These are phyloP conservation scores for Sinocyclocheilus grahami DNA, from an alignment of 2,113 vertebrate species.

Conservation along the genomic window DNA sequence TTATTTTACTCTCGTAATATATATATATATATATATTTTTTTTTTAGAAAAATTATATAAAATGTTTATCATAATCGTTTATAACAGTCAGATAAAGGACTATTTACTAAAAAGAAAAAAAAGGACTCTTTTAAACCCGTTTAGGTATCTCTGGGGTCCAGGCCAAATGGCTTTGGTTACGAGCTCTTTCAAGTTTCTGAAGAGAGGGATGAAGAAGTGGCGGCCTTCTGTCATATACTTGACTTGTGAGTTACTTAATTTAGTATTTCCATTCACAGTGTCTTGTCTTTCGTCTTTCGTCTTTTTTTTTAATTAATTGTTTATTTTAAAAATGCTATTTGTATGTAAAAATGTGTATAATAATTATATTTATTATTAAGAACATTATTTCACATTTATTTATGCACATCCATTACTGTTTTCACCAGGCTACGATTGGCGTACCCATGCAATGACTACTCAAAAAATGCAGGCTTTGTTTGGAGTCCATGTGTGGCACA, in stretches of 20 bases:
- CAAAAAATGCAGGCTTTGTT: slow-evolving; percentile 81
- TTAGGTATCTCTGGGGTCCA: slow-evolving; percentile 76
- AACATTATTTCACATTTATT: background rate
- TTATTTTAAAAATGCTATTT: too few relatives aligned
- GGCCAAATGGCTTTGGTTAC: slow-evolving; percentile 78
- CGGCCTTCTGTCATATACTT: slow-evolving; percentile 95
- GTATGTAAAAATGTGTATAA: too few relatives aligned
- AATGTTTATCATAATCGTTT: too few relatives aligned
- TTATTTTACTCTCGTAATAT: too few relatives aligned
- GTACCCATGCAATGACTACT: slow-evolving; percentile 71
- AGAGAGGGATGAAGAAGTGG: slow-evolving; percentile 95
- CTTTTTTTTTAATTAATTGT: too few relatives aligned
- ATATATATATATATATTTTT: too few relatives aligned
- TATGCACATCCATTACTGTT: background rate
- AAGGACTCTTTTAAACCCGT: background rate
- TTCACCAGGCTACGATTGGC: slow-evolving; percentile 80
- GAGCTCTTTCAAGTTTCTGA: slow-evolving; percentile 95
- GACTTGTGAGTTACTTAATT: slow-evolving; percentile 84
- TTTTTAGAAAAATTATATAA: too few relatives aligned
- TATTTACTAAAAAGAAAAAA: slow-evolving; percentile 20
- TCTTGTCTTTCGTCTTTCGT: background rate
- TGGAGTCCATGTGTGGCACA: slow-evolving; percentile 82
- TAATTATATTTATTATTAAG: background rate
- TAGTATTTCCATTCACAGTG: background rate
- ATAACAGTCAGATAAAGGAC: background rate